A percentile compares a stretch with the other conserved stretches of the same genome.
These are phyloP conservation scores for Malacoraja senta DNA, from an alignment of 2,797 vertebrate genomes.

Conservation along the genomic window DNA sequence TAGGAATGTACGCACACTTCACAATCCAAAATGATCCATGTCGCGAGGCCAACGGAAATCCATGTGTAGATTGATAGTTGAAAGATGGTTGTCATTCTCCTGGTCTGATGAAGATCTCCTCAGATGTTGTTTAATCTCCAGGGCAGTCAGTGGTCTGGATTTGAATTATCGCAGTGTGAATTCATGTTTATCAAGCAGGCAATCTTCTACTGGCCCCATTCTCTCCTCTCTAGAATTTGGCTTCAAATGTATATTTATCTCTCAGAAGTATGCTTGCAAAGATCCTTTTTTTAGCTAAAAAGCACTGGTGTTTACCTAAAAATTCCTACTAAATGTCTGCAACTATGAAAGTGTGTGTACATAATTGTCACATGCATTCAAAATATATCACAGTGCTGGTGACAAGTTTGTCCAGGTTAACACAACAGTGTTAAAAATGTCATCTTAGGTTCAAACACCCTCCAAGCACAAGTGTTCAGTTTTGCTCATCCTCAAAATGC, in stretches of 20 bases:
- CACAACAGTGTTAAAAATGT: background rate
- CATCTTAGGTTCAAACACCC: background rate
- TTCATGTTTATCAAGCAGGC: background rate
- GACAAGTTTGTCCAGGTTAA: background rate
- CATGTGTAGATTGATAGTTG: too few species aligned
- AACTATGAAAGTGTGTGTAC: background rate
- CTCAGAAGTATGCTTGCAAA: background rate
- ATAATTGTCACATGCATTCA: background rate
- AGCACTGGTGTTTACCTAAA: background rate
- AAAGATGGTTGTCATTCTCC: background rate
- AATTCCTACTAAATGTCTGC: background rate
- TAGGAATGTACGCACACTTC: background rate
- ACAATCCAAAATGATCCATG: too few species aligned
- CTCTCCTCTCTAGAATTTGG: background rate
- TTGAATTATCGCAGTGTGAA: background rate
- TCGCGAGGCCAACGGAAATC: too few species aligned
- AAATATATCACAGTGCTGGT: background rate
- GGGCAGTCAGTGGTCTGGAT: background rate
- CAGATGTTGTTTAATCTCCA: background rate
- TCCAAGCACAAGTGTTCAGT: too few species aligned
- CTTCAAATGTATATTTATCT: constrained; percentile 3
- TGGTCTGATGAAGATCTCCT: background rate
- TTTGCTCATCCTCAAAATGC: too few species aligned
- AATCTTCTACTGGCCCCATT: background rate
- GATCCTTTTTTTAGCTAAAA: background rate